A percentile compares a stretch with the other conserved stretches of the same genome.
phyloP scores from a whole-genome alignment of 1,140 invertebrate genomes.

The Babylonia areolata region DNA sequence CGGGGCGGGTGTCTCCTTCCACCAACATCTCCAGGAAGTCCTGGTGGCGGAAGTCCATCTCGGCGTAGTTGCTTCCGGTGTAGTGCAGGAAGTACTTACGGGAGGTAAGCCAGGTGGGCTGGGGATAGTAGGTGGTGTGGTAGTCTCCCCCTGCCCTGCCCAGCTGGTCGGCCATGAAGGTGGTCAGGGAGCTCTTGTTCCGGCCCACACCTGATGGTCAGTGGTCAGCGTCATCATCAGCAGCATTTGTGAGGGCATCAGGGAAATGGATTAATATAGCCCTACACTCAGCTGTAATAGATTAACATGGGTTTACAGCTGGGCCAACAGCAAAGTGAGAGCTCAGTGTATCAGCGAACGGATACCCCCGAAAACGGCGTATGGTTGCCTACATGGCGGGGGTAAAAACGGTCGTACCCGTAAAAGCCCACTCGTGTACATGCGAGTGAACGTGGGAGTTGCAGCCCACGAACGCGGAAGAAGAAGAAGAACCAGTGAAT shows the following conservation, averaged over 20 bases:
- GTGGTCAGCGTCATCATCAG: not conserved
- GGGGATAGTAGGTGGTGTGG: conserved; percentile 76
- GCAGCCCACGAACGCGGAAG: too few species aligned
- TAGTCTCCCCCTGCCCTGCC: conserved; percentile 71
- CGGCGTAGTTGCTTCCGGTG: conserved; percentile 62
- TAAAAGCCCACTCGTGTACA: too few species aligned
- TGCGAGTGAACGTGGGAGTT: too few species aligned
- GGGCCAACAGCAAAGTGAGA: too few species aligned
- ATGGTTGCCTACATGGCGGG: too few species aligned
- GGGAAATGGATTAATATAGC: too few species aligned
- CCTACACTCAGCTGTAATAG: too few species aligned
- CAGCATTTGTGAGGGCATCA: not conserved
- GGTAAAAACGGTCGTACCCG: too few species aligned
- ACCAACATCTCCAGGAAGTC: conserved; percentile 67
- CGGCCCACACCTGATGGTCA: conserved; percentile 63
- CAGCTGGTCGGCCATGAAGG: conserved; percentile 66
- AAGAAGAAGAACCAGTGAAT: too few species aligned
- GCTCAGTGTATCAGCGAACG: too few species aligned
- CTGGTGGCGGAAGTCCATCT: conserved; percentile 66
- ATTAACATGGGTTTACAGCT: too few species aligned
- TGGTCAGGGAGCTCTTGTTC: conserved; percentile 64
- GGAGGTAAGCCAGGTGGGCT: conserved; percentile 71
- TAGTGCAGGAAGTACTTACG: conserved; percentile 69
- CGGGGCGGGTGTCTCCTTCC: conserved; percentile 45
- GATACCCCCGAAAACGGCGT: too few species aligned